Percentiles rank a stretch among this genome's conserved stretches.
phyloP scores from a whole-genome alignment of 2,113 vertebrate species.

The Cnemophilus loriae region DNA sequence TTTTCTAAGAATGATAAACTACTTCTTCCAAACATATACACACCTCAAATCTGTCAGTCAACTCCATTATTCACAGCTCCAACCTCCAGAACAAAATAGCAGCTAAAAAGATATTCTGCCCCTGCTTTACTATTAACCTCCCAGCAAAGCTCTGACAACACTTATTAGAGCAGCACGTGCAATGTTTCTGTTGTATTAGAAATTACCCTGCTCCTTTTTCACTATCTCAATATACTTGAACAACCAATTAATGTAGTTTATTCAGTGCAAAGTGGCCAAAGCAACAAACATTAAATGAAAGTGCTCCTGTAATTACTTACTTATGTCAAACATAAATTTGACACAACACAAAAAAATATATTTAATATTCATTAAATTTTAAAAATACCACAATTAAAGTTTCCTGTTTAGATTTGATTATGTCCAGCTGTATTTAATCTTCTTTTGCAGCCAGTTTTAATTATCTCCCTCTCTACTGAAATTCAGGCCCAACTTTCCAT shows the following conservation, averaged over 20 bases:
- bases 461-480: not conserved
- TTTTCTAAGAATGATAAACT: not conserved
- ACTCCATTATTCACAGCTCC: not conserved
- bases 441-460: not conserved
- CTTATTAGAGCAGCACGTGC: not conserved
- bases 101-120: not conserved
- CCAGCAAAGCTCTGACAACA: not conserved
- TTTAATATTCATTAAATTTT: not conserved
- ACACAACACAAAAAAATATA: not conserved
- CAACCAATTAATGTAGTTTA: not conserved
- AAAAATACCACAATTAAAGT: not conserved
- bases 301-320: not conserved
- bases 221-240: not conserved
- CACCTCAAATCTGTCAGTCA: not conserved
- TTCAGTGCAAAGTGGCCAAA: not conserved
- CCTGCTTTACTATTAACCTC: not conserved
- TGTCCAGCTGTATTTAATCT: not conserved
- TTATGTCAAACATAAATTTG: not conserved
- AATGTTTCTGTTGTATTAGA: not conserved
- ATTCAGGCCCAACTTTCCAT: not conserved
- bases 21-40: not conserved
- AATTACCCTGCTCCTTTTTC: not conserved
- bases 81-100: not conserved
- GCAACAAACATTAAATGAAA: not conserved
- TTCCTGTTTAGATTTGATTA: not conserved